A percentile compares a stretch with the other conserved stretches of the same genome.
Conservation (phyloP, 2,888 invertebrate genomes). For the Epistrophe eligans region DNA sequence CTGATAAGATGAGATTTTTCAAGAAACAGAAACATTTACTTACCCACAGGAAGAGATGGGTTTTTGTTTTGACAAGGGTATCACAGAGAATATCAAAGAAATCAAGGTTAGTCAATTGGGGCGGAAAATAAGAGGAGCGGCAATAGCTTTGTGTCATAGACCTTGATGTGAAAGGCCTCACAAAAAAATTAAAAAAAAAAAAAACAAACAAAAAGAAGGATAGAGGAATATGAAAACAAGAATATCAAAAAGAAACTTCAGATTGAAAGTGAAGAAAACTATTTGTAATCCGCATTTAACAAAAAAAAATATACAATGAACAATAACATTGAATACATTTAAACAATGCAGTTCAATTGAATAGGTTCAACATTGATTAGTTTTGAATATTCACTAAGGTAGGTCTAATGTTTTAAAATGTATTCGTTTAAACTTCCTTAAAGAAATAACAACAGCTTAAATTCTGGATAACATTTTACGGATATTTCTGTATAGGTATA, state of each 20-base stretch:
- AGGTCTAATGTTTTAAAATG: no score
- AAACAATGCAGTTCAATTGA: background rate
- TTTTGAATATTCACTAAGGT: no score
- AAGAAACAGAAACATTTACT: constrained; percentile 12
- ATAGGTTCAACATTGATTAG: background rate
- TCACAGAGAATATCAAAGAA: constrained; percentile 10
- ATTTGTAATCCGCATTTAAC: constrained; percentile 54
- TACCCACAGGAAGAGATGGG: constrained; percentile 1
- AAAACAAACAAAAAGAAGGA: background rate
- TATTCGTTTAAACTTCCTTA: no score
- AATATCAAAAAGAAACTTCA: constrained; percentile 30
- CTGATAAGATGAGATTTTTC: background rate
- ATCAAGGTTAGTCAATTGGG: constrained; percentile 50
- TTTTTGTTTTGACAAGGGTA: background rate
- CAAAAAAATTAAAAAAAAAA: constrained; percentile 3
- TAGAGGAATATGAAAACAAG: background rate
- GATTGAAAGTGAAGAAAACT: constrained; percentile 59
- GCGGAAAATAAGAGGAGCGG: background rate
- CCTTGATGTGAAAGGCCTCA: constrained; percentile 31
- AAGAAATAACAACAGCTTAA: no score
- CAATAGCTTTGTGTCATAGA: constrained; percentile 44
- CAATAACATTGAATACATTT: constrained; percentile 10
- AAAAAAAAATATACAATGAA: constrained; percentile 20
- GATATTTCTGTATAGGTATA: no score
- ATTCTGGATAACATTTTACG: no score